Base-by-base conservation (phyloP, 2,888 invertebrate genomes). In the Therioaphis trifolii region DNA sequence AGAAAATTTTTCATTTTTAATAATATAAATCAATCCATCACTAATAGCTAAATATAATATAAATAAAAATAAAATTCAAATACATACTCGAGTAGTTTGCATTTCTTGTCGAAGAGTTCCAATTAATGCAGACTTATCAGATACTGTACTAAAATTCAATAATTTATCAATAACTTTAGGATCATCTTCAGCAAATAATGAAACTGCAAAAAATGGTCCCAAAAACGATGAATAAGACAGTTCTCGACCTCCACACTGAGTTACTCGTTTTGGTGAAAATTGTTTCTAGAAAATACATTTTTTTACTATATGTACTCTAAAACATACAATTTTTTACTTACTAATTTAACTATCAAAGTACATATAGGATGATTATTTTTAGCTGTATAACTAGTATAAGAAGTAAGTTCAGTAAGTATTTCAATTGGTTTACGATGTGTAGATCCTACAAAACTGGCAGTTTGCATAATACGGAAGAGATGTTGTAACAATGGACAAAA, bases 171-270 rank as follows among this genome's bases (percentile, higher is more conserved):
- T 95, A n/a, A 96, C 92, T 86, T 94, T 93, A 0, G 94, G 95
- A 88, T 96, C 95, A 88, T 98, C 98, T 88, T 98, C 98, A 55
- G 95, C 96, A 89, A 98, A 96, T 2, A 97, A 92, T 0, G 98
- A 97, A 0, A 98, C 93, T 14, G 94, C 93, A 86, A 99, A 91
- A 89, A 99, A 98, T 0, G 98, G 96, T 21, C 97, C 98, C 11
- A 99, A 91, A 88, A 93, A 96, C 84, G 96, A 95, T 71, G 94
- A 93, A 77, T 93, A 91, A 0, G 95, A 93, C 84, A 98, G 91
- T 89, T 99, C 98, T 63, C 96, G 91, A 0, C 98, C 98, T 0
- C 91, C 91, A 52, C 87, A 87, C 1, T 92, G 92, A 1, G 95
- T 94, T 86, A 94, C 91, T 1, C 93, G 89, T 14, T 92, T 92